Evolutionary conservation across 2,888 invertebrate species (phyloP), one percentile per base, ranked within the genome.

Genomic region (Metallyticus violacea): DNA sequence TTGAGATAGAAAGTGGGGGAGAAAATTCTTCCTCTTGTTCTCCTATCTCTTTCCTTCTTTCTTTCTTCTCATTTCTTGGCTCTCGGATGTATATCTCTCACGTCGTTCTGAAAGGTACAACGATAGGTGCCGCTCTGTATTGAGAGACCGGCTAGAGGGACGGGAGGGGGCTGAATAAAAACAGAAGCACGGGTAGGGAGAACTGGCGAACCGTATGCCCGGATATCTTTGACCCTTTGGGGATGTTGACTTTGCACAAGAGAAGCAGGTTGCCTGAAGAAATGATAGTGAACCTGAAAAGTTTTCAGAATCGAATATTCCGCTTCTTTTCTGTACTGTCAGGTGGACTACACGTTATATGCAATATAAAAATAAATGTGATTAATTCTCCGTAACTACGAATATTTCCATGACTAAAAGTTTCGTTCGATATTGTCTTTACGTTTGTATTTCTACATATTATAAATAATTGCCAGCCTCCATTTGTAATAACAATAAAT

Each of bases 201-300:
- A 26, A 15, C 26, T 1, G 26, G 7, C 1, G 25, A 15, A 15
- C 40, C 40, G 85, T 79, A 29, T 85, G 85, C 78, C 28, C 77
- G 85, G 86, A 76, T 81, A 85, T 80, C 81, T 86, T 86, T 30
- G 62, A 81, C 87, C 85, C 85, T 81, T 77, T 30, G 78, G 87
- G 85, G 79, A 40, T 87, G 87, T 87, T 87, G 87, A 87, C 87
- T 87, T 87, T 83, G 77, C 7, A 77, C 77, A 25, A 77, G 62
- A 77, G 83, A 83, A n/a, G 27, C 76, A 77, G 76, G 83, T 62
- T 26, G 77, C n/a, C 29, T 79, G 85, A 77, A 84, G 40, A 77
- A 82, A 28, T 76, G 26, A 62, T 22, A 78, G 6, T 77, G 79
- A 78, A 3, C 62, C 79, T 9, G 84, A 85, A 85, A 87, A 82